Base-by-base conservation (phyloP, 1,140 invertebrate species). In the Carposina sasakii region DNA sequence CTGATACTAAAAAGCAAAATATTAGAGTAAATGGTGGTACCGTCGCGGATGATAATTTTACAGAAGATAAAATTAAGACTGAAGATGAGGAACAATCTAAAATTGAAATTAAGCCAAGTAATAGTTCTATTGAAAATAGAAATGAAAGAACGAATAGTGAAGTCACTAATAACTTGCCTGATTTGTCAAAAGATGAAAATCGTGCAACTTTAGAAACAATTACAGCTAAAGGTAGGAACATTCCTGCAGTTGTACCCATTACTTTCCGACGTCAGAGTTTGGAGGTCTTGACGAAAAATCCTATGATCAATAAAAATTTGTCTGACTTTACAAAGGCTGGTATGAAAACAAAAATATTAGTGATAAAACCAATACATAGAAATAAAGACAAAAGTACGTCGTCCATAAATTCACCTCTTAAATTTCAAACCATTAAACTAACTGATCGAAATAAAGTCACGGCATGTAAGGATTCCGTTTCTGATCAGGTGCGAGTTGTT, bases 351-450 rank as follows among this genome's bases (percentile, higher is more conserved):
- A 81, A 84, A 69, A 78, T 84, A 52, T 54, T 84, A 47, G 75
- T 84, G 15, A 81, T 84, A 22, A 84, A 84, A 57, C 81, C 74
- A 9, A 73, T 84, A 9, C 72, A 75, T 41, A 69, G 71, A 48
- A 72, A 63, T 36, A 67, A 69, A 51, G 81, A 78, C 50, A 66
- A n/a, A n/a, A n/a, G 72, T 13, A 51, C 49, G 10, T 50, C 63
- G 52, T 45, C 48, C 33, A 26, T 71, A 26, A 73, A 65, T 36
- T 47, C 67, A 2, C 69, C 79, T 17, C 47, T 79, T 6, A 81
- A 78, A 58, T 81, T 76, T 53, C 76, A 78, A 71, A 81, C 77
- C 9, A 84, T 84, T 31, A 84, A 79, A 68, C 48, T 84, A 24
- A 79, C 78, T 53, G 76, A 81, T 57, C 57, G 71, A 9, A 69